phyloP scores from a whole-genome alignment of 2,113 vertebrate genomes.

The Psophia crepitans region DNA sequence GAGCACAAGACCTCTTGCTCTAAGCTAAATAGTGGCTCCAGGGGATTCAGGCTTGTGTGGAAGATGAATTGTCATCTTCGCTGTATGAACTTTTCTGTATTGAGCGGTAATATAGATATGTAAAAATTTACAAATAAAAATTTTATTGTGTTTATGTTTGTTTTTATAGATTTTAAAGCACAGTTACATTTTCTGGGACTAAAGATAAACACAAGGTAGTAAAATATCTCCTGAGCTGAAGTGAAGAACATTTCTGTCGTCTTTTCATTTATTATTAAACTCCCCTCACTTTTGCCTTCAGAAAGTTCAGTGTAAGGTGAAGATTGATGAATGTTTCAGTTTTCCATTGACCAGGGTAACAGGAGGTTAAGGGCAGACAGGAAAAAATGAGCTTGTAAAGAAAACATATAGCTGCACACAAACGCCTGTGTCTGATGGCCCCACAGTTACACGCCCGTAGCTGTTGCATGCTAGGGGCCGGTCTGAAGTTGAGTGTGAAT shows the following conservation, averaged over 20 bases:
- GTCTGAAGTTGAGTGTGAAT: background rate
- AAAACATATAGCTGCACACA: background rate
- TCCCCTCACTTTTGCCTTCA: background rate
- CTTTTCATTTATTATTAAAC: too few species aligned
- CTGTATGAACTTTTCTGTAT: background rate
- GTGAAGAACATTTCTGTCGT: background rate
- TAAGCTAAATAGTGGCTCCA: background rate
- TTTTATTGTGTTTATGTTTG: background rate
- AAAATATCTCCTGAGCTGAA: background rate
- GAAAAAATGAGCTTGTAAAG: background rate
- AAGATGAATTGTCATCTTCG: background rate
- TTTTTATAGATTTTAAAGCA: background rate
- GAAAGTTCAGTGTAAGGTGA: background rate
- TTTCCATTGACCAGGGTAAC: background rate
- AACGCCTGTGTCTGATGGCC: background rate
- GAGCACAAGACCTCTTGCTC: background rate
- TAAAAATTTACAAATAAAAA: background rate
- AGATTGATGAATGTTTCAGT: background rate
- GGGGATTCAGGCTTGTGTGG: background rate
- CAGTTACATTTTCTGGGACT: background rate
- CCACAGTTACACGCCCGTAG: accelerated
- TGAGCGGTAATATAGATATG: background rate
- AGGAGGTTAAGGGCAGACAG: background rate
- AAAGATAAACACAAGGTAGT: background rate
- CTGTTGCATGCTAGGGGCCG: background rate